Evolutionary conservation across 2,888 invertebrate species (phyloP).

Genomic region (Thecocarcelia acutangulata): DNA sequence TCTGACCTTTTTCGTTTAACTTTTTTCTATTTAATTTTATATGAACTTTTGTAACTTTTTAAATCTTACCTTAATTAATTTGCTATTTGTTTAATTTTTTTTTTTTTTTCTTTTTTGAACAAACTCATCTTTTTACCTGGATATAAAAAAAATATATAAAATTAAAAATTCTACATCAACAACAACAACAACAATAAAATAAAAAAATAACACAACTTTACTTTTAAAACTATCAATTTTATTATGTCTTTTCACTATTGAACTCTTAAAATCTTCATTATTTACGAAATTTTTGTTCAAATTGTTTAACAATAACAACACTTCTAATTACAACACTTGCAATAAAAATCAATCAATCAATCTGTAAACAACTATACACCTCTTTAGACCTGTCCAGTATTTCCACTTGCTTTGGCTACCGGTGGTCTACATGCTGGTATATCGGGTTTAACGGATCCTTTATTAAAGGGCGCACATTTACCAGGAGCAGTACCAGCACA

Average conservation of each 20-base stretch:
- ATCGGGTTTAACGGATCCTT: slow-evolving; percentile 82
- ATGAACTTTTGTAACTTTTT: slow-evolving; percentile 7
- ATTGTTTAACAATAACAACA: slow-evolving; percentile 48
- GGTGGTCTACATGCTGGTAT: slow-evolving; percentile 82
- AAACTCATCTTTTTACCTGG: slow-evolving; percentile 22
- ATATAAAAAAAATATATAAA: slow-evolving; percentile 11
- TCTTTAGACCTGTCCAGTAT: slow-evolving; percentile 81
- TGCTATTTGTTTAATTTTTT: slow-evolving; percentile 31
- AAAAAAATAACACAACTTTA: slow-evolving; percentile 52
- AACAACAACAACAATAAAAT: slow-evolving; percentile 56
- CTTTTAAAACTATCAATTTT: slow-evolving; percentile 41
- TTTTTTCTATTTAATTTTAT: neutral
- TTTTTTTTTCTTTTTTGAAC: slow-evolving; percentile 20
- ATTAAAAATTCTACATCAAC: slow-evolving; percentile 50
- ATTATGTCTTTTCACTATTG: slow-evolving; percentile 29
- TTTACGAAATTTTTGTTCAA: slow-evolving; percentile 18
- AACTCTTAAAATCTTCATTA: slow-evolving; percentile 49
- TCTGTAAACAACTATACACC: slow-evolving; percentile 66
- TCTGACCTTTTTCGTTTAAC: neutral
- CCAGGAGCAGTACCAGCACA: slow-evolving; percentile 81
- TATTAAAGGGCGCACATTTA: slow-evolving; percentile 82
- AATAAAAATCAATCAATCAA: slow-evolving; percentile 63
- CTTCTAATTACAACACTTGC: slow-evolving; percentile 58
- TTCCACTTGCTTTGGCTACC: slow-evolving; percentile 82
- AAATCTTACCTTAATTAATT: slow-evolving; percentile 14